Percentiles rank a stretch among this genome's conserved stretches.
These are phyloP conservation scores for Drosophila helvetica DNA, from an alignment of 2,888 invertebrate genomes.

Conservation along the genomic window DNA sequence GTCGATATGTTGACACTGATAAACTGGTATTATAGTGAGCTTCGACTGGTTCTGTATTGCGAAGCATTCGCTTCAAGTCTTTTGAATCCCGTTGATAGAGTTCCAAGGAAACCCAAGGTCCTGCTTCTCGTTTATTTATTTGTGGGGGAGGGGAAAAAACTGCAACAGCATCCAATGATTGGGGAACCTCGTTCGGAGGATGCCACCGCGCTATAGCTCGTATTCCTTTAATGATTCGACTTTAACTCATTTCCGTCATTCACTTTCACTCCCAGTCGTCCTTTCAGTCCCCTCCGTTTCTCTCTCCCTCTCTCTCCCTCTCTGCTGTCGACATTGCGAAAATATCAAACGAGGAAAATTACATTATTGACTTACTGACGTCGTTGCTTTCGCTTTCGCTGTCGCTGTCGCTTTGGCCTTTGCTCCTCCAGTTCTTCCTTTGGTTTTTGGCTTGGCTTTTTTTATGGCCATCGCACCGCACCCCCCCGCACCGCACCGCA, in stretches of 20 bases:
- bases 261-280: not conserved
- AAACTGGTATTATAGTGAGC: no score
- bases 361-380: slow-evolving; percentile 71
- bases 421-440: slow-evolving; percentile 21
- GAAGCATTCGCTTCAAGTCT: no score
- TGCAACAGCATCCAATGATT: not conserved
- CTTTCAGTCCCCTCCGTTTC: not conserved
- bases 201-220: not conserved
- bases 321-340: slow-evolving; percentile 21
- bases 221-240: not conserved
- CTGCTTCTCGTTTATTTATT: not conserved
- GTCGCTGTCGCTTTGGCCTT: slow-evolving; percentile 19
- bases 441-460: slow-evolving; percentile 16
- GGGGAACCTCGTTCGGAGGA: not conserved
- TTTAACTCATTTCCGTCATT: not conserved
- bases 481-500: slow-evolving; percentile 53
- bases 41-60: no score
- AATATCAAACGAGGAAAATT: slow-evolving; percentile 69
- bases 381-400: slow-evolving; percentile 34
- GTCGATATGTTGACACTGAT: no score
- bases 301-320: not conserved
- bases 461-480: slow-evolving; percentile 40
- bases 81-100: not conserved
- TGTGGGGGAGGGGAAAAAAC: not conserved
- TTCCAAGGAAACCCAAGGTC: not conserved